Evolutionary conservation across 1,140 invertebrate genomes (phyloP).

Genomic region (Bombus superbus): DNA sequence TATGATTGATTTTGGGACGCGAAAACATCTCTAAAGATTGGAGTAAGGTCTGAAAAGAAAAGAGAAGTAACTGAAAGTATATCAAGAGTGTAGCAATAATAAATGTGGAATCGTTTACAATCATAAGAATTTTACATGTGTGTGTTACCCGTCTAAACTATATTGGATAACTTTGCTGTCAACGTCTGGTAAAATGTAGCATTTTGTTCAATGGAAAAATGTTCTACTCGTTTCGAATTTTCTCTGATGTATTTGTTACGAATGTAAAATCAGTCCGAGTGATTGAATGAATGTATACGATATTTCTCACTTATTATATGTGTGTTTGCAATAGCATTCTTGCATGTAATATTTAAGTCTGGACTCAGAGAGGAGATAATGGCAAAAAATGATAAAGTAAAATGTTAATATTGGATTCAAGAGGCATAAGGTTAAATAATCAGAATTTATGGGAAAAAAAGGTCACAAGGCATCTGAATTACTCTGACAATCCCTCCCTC

Average conservation of each 20-base stretch:
- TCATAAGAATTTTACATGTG: not conserved
- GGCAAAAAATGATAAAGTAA: constrained; percentile 20
- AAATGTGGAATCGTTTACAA: not conserved
- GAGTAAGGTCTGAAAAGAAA: not conserved
- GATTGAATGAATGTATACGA: constrained; percentile 52
- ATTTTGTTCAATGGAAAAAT: not conserved
- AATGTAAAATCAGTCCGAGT: constrained; percentile 24
- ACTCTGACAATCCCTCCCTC: constrained; percentile 23
- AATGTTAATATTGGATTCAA: constrained; percentile 37
- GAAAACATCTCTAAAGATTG: not conserved
- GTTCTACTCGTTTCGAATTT: not conserved
- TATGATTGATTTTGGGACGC: constrained; percentile 42
- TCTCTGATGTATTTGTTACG: not conserved
- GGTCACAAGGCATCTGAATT: constrained; percentile 52
- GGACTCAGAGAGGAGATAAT: constrained; percentile 79
- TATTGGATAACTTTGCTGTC: not conserved
- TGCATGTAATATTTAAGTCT: constrained; percentile 78
- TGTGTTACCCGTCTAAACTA: not conserved
- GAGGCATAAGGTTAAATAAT: constrained; percentile 34
- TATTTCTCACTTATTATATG: constrained; percentile 30
- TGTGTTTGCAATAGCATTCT: constrained; percentile 64
- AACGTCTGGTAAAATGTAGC: not conserved
- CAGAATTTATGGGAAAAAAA: constrained; percentile 19
- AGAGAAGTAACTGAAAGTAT: not conserved
- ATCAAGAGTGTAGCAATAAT: not conserved